A percentile compares a stretch with the other conserved stretches of the same genome.
These are phyloP conservation scores for Amphipyra berbera DNA, from an alignment of 2,888 invertebrate species.

Conservation along the genomic window DNA sequence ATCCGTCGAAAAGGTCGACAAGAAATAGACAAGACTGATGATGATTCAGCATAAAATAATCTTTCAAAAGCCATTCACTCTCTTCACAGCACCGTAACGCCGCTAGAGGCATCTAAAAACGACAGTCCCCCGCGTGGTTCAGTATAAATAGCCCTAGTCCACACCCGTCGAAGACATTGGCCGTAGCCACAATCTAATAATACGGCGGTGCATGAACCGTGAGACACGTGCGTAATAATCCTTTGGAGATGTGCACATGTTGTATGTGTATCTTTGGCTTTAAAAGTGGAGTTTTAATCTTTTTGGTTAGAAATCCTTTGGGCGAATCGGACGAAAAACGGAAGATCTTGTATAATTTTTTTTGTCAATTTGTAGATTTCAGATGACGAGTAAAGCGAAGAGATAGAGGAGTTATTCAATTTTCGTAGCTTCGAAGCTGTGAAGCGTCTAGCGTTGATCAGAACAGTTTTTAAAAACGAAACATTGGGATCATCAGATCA, in stretches of 20 bases:
- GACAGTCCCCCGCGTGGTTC: constrained; percentile 64
- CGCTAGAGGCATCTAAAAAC: constrained; percentile 56
- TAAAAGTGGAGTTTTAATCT: background rate
- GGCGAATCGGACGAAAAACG: too few relatives aligned
- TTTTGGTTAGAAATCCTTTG: too few relatives aligned
- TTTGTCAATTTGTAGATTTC: too few relatives aligned
- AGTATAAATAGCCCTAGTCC: constrained; percentile 60
- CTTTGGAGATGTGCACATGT: constrained; percentile 39
- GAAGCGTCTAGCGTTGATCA: too few relatives aligned
- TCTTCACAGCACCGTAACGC: constrained; percentile 37
- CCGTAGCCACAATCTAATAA: constrained; percentile 63
- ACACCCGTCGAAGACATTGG: constrained; percentile 66
- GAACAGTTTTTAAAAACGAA: too few relatives aligned
- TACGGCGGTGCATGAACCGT: constrained; percentile 63
- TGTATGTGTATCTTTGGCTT: constrained; percentile 11
- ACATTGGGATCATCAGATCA: too few relatives aligned
- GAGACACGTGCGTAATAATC: constrained; percentile 56
- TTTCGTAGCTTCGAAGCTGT: too few relatives aligned
- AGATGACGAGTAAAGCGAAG: too few relatives aligned
- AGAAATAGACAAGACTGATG: background rate
- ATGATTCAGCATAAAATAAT: constrained; percentile 16
- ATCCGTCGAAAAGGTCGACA: too few relatives aligned
- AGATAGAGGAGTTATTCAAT: too few relatives aligned
- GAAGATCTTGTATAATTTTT: too few relatives aligned
- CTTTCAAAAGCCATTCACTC: constrained; percentile 19